Conservation (phyloP, 1,140 invertebrate genomes). For the Anoplolepis gracilipes region DNA sequence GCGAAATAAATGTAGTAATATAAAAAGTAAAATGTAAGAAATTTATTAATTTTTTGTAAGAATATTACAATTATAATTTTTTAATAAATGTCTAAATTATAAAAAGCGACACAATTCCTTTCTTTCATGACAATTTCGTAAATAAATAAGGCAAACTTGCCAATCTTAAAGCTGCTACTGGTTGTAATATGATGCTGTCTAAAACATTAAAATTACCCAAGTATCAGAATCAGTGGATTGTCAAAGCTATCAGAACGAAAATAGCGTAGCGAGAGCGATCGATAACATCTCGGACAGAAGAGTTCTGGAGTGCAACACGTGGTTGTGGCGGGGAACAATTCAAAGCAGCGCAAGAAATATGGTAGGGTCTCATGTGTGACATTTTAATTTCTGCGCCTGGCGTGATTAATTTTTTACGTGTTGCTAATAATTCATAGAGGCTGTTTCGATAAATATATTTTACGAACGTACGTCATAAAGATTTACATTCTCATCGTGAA, state of each 20-base stretch:
- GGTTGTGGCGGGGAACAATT: slow-evolving; percentile 68
- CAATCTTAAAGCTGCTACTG: not conserved
- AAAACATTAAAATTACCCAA: not conserved
- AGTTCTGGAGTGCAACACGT: slow-evolving; percentile 71
- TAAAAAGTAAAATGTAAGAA: not conserved
- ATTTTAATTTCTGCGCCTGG: slow-evolving; percentile 31
- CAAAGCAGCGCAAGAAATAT: slow-evolving; percentile 40
- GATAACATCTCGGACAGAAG: slow-evolving; percentile 62
- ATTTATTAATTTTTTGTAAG: not conserved
- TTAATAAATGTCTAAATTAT: slow-evolving; percentile 9
- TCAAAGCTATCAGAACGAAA: not conserved
- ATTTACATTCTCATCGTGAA: not conserved
- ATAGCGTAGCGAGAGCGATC: slow-evolving; percentile 1
- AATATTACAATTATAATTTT: slow-evolving; percentile 7
- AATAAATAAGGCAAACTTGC: not conserved
- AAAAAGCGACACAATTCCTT: not conserved
- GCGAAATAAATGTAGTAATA: not conserved
- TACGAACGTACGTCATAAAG: not conserved
- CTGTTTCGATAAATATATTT: not conserved
- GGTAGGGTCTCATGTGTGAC: slow-evolving; percentile 17
- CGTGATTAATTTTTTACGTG: slow-evolving; percentile 22
- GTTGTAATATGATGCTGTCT: not conserved
- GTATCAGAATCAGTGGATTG: not conserved
- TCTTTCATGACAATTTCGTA: not conserved
- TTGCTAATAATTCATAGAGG: slow-evolving; percentile 9